Conservation (phyloP, 2,888 invertebrate genomes). For the Lasioglossum vierecki region DNA sequence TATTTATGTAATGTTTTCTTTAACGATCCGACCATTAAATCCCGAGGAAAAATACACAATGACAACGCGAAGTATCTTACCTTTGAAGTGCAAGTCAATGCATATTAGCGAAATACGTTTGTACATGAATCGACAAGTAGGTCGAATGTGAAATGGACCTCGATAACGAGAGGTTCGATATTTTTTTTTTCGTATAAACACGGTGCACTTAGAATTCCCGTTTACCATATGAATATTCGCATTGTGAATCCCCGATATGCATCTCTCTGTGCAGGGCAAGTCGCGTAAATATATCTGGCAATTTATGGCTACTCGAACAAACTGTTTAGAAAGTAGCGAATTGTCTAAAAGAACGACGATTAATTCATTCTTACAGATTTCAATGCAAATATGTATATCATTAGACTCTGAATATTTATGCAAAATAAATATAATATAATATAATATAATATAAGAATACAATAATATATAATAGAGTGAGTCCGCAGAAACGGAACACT, state of each 20-base stretch:
- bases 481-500: too few species aligned
- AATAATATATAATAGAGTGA: too few species aligned
- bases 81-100: slow-evolving; percentile 21
- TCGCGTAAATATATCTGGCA: not conserved
- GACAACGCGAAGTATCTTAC: not conserved
- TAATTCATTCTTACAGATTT: too few species aligned
- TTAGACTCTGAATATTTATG: too few species aligned
- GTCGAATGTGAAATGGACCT: slow-evolving; percentile 54
- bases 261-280: not conserved
- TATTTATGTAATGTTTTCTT: not conserved
- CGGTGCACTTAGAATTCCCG: slow-evolving; percentile 13
- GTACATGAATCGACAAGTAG: slow-evolving; percentile 40
- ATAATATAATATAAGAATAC: too few species aligned
- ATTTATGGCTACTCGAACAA: not conserved
- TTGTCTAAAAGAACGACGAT: not conserved
- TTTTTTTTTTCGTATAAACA: slow-evolving; percentile 8
- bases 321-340: not conserved
- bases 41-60: not conserved
- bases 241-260: not conserved
- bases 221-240: not conserved
- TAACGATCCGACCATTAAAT: slow-evolving; percentile 4
- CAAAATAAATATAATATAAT: too few species aligned
- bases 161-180: slow-evolving; percentile 36
- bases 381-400: too few species aligned
- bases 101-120: slow-evolving; percentile 26